Percentiles rank a stretch among this genome's conserved stretches.
Evolutionary conservation across 1,140 invertebrate genomes (phyloP).

Genomic region (Bradynema listronoti): DNA sequence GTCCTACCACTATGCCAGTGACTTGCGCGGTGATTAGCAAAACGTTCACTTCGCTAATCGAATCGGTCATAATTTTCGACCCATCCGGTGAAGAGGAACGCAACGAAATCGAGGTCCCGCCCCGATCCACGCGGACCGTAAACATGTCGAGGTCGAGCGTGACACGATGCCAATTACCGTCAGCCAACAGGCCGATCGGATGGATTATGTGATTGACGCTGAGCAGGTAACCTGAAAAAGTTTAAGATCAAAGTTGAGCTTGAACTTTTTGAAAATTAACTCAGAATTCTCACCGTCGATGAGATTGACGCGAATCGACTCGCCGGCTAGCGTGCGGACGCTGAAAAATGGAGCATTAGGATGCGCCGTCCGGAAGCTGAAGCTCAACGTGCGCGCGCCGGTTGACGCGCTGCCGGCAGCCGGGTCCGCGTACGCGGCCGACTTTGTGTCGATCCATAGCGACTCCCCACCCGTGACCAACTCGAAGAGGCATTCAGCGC

Average conservation of each 20-base stretch:
- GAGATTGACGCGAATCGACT: constrained; percentile 2
- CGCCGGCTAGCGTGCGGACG: neutral
- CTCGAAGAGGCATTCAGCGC: constrained; percentile 6
- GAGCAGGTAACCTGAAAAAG: constrained; percentile 13
- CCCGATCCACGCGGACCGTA: constrained; percentile 3
- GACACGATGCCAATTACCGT: constrained; percentile 10
- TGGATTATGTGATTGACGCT: constrained; percentile 12
- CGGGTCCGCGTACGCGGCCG: neutral
- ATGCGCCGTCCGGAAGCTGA: constrained; percentile 1
- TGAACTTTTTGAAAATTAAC: neutral
- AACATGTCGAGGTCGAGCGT: constrained; percentile 2
- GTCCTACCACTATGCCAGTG: constrained; percentile 4
- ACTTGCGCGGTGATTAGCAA: constrained; percentile 3
- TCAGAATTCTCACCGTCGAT: constrained; percentile 2
- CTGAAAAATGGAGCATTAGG: neutral
- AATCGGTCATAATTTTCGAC: neutral
- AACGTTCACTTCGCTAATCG: too few species aligned
- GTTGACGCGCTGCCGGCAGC: neutral
- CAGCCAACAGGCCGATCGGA: constrained; percentile 7
- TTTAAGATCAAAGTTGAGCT: constrained; percentile 1
- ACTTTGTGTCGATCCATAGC: neutral
- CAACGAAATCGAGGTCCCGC: constrained; percentile 12
- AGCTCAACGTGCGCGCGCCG: neutral
- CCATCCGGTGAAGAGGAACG: neutral
- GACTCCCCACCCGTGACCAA: neutral